phyloP scores from a whole-genome alignment of 2,797 vertebrate genomes.

The Melanotaenia trifasciata region DNA sequence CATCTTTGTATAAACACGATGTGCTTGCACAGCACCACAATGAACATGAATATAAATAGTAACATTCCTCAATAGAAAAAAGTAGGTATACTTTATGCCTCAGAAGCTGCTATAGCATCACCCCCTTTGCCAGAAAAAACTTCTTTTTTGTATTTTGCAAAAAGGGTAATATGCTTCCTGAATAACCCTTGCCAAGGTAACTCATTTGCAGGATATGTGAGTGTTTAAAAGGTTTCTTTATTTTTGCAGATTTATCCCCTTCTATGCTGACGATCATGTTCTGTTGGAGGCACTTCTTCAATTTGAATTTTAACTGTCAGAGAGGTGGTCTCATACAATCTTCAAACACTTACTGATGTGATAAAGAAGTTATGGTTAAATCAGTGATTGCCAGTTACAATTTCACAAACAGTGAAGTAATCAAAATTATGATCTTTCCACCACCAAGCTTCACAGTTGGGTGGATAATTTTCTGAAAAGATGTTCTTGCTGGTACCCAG shows the following conservation, averaged over 20 bases:
- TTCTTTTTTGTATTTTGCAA: too few species aligned
- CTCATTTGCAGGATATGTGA: too few species aligned
- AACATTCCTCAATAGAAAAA: too few species aligned
- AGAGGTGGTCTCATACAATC: neutral
- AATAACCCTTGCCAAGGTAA: neutral
- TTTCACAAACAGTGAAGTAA: neutral
- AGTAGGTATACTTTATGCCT: neutral
- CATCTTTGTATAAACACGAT: neutral
- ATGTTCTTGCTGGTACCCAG: too few species aligned
- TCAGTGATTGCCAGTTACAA: neutral
- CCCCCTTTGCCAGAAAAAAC: neutral
- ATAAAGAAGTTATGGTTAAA: neutral
- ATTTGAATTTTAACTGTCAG: too few species aligned
- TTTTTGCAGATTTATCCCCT: too few species aligned
- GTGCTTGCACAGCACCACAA: neutral
- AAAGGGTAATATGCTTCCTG: neutral
- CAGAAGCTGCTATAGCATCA: neutral
- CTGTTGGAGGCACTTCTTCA: too few species aligned
- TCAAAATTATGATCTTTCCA: neutral
- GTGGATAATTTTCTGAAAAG: too few species aligned
- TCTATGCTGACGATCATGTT: too few species aligned
- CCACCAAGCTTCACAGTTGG: neutral
- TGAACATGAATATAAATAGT: too few species aligned
- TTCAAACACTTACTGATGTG: neutral
- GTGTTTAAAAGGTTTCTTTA: too few species aligned